Conservation (phyloP, 2,797 vertebrate genomes). For the Ctenosaura bakeri region DNA sequence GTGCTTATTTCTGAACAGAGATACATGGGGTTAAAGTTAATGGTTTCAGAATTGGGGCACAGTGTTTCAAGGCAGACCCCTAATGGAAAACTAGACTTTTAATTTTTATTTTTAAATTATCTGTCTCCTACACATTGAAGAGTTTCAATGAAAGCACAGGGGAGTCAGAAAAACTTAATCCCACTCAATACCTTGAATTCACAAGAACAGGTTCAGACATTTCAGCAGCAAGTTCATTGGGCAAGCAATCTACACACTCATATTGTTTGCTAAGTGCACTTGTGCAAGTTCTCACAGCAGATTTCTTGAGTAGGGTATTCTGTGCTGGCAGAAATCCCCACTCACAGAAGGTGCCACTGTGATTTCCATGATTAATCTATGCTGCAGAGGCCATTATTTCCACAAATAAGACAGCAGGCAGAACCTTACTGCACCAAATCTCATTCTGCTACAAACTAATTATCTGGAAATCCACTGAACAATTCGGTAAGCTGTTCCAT, state of each 20-base stretch:
- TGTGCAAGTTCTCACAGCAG: background rate
- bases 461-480: background rate
- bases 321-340: background rate
- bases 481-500: background rate
- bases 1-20: background rate
- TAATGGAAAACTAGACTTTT: background rate
- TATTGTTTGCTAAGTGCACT: background rate
- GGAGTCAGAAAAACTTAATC: background rate
- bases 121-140: background rate
- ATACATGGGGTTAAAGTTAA: background rate
- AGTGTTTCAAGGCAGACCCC: background rate
- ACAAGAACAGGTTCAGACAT: background rate
- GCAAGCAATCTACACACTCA: background rate
- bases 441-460: background rate
- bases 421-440: background rate
- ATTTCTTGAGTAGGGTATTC: background rate
- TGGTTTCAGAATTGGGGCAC: constrained; percentile 2
- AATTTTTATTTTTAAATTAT: constrained; percentile 28
- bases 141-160: background rate
- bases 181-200: background rate
- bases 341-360: background rate
- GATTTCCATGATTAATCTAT: background rate
- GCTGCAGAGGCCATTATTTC: background rate
- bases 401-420: background rate
- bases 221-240: background rate